phyloP scores from a whole-genome alignment of 2,888 invertebrate genomes.

The Alentia gelatinosa region DNA sequence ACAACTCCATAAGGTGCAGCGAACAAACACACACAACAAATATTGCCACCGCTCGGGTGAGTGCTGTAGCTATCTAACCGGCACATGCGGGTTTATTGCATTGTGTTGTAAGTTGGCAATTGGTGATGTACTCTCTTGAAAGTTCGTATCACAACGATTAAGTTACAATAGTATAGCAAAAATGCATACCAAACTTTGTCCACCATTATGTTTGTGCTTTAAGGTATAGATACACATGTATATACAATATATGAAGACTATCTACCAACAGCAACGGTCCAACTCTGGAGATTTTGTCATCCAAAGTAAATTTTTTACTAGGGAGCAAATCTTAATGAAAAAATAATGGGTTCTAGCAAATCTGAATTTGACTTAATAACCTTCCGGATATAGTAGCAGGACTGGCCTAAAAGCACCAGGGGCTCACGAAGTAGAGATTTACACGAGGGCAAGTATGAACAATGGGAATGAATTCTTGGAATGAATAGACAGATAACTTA shows the following conservation, averaged over 20 bases:
- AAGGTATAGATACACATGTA: no score
- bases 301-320: not conserved
- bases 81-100: no score
- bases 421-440: no score
- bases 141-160: not conserved
- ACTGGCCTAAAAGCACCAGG: no score
- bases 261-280: not conserved
- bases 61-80: no score
- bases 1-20: no score
- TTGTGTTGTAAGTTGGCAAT: not conserved
- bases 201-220: not conserved
- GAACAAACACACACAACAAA: no score
- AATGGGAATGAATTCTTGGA: no score
- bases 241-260: not conserved
- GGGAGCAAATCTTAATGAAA: not conserved
- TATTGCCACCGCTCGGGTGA: no score
- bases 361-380: not conserved
- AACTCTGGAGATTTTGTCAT: not conserved
- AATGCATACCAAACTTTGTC: not conserved
- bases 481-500: no score
- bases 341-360: not conserved
- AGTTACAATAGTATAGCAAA: not conserved
- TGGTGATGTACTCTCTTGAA: not conserved
- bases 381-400: not conserved
- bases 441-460: no score